Base-by-base conservation (phyloP, 2,888 invertebrate genomes). In the Kuschelorhynchus macadamiae region DNA sequence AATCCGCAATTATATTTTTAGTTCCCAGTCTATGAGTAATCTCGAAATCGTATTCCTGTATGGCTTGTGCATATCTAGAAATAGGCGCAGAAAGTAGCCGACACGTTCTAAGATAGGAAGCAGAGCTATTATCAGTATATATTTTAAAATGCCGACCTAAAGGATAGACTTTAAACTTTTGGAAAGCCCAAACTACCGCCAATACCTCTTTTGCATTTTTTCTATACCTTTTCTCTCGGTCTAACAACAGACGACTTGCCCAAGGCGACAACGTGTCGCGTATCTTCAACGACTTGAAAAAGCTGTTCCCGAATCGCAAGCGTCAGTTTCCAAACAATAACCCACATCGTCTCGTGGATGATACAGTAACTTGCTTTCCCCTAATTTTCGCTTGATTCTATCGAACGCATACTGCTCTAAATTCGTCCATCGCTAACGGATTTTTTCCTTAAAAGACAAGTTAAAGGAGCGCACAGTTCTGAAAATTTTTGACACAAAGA, bases 11-110 rank as follows among this genome's bases (percentile, higher is more conserved):
- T 14, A 42, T 17, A 42, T 42, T 42, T 42, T 42, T 9, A 5
- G 2, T 5, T 2, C 42, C 42, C 3, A 16, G 97, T 97, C 81
- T 97, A 96, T 79, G 94, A 96, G 81, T 92, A 96, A 0, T 96
- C 96, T 0, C 84, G 11, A 42, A 14, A 42, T 42, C 17, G 11
- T 42, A 42, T 16, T 42, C 42, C 16, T 42, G 42, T 3, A 42
- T 17, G 4, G n/a, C 14, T 14, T 14, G 42, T 2, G 42, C 42
- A 3, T 12, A 42, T 16, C 42, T 7, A 42, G 16, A 17, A 2
- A 42, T 42, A 2, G 16, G 16, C 16, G 42, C 16, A 1, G 42
- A 42, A 5, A 42, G 11, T 42, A 42, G 16, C 11, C 42, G 9
- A 42, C 42, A 42, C 17, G 42, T 17, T 8, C 11, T 12, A 3